Percentiles rank a stretch among this genome's conserved stretches.
Evolutionary conservation across 2,113 vertebrate genomes (phyloP).

Genomic region (Archocentrus centrarchus): DNA sequence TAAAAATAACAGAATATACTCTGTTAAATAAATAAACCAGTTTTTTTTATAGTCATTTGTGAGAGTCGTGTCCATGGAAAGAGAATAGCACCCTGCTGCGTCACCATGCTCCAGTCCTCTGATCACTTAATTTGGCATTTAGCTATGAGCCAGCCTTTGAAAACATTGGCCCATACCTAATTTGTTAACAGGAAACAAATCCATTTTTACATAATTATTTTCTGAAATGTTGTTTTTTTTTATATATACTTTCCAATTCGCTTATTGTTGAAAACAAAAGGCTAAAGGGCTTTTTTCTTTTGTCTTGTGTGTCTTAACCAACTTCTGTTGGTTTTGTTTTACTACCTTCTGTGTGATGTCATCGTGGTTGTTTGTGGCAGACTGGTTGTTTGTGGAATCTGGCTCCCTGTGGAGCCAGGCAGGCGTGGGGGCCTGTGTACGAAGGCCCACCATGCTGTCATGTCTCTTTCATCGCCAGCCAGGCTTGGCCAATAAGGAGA

Average conservation of each 20-base stretch:
- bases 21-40: not conserved
- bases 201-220: conserved; percentile 20
- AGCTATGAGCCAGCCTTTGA: conserved; percentile 16
- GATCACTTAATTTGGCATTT: conserved; percentile 39
- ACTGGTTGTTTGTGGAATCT: conserved; percentile 68
- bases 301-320: conserved; percentile 70
- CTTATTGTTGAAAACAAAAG: conserved; percentile 6
- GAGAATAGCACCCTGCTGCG: conserved; percentile 14
- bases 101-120: conserved; percentile 2
- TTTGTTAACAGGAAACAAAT: conserved; percentile 34
- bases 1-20: conserved; percentile 6
- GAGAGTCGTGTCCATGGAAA: conserved; percentile 20
- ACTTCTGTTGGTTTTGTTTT: conserved; percentile 70
- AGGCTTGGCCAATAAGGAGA: conserved; percentile 80
- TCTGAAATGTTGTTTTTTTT: conserved; percentile 6
- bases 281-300: conserved; percentile 47
- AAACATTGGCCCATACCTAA: conserved; percentile 44
- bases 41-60: conserved; percentile 23
- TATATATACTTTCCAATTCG: not conserved
- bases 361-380: conserved; percentile 72
- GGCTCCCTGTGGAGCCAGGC: conserved; percentile 75
- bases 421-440: conserved; percentile 75
- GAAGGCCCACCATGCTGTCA: conserved; percentile 76
- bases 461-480: conserved; percentile 80
- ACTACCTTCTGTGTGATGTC: conserved; percentile 60